phyloP scores from a whole-genome alignment of 1,140 invertebrate genomes.

The Drosophila gunungcola region DNA sequence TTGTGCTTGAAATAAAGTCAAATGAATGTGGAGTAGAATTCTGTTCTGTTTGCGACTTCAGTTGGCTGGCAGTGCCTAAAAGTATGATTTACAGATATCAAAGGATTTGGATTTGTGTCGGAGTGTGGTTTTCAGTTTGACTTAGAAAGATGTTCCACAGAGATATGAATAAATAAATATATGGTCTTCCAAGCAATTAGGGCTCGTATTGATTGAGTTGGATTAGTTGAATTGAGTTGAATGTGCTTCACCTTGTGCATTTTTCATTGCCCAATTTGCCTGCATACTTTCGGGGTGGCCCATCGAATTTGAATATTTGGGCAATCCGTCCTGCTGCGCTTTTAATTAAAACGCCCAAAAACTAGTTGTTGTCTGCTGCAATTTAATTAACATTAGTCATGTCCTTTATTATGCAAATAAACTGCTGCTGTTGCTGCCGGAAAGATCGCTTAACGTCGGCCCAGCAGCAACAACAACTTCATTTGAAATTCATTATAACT shows the following conservation, averaged over 20 bases:
- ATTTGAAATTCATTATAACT: slow-evolving; percentile 83
- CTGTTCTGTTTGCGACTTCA: slow-evolving; percentile 2
- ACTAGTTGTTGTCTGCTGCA: slow-evolving; percentile 58
- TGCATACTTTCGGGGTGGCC: slow-evolving; percentile 20
- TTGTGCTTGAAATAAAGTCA: slow-evolving; percentile 45
- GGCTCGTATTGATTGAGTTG: slow-evolving; percentile 17
- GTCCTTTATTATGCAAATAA: slow-evolving; percentile 79
- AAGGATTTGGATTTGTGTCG: slow-evolving; percentile 25
- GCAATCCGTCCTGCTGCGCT: slow-evolving; percentile 13
- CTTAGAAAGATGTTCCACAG: slow-evolving; percentile 15
- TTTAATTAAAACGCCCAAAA: slow-evolving; percentile 66
- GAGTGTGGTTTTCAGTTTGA: slow-evolving; percentile 11
- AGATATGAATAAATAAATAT: slow-evolving; percentile 34
- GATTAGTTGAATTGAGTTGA: not conserved
- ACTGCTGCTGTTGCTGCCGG: slow-evolving; percentile 17
- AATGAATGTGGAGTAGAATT: not conserved
- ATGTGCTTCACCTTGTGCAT: not conserved
- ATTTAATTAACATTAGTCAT: slow-evolving; percentile 77
- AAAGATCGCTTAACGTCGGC: slow-evolving; percentile 48
- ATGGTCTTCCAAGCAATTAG: slow-evolving; percentile 20
- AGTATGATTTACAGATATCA: slow-evolving; percentile 30
- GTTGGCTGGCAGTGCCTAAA: slow-evolving; percentile 10
- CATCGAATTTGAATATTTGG: slow-evolving; percentile 30
- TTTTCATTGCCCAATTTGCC: not conserved
- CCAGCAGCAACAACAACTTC: slow-evolving; percentile 63